Base-by-base conservation (phyloP, 2,888 invertebrate species). In the Punctoribates punctum region DNA sequence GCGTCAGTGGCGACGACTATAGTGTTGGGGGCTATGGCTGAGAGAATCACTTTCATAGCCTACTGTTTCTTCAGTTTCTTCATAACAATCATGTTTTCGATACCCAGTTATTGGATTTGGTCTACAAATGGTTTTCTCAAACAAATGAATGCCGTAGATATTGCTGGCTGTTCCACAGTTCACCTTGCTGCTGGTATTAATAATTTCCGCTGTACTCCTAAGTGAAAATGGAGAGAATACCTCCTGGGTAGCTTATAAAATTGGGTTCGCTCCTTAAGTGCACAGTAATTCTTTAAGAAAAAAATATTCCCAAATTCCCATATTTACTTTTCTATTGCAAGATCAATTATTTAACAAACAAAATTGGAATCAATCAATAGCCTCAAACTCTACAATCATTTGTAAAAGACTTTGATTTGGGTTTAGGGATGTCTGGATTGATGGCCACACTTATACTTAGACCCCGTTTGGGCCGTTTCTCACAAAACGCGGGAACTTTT, bases 21-120 rank as follows among this genome's bases (percentile, higher is more conserved):
- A 77, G 94, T 94, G 0, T 93, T 93, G 81, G 96, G 96, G 0
- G 94, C 95, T 6, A 94, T 96, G 93, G 94, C 95, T 0, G 96
- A 96, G 84, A 88, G 94, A 91, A 82, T 82, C 25, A 81, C 81
- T 73, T 79, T 96, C 84, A 90, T 91, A 82, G 94, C 95, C 0
- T 96, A 96, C 83, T 94, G 94, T 81, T 79, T 95, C 23, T 95
- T 94, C 84, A 94, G 94, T 0, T 88, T 93, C 74, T 83, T 94
- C 25, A 96, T 96, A 82, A 95, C 95, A 0, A 86, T 91, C 2
- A 91, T 95, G 11, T 96, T 95, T 85, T 94, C 95, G 82, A 88
- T 96, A 78, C 95, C 96, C 0, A 95, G 95, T 0, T 82, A 82
- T 74, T 83, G 83, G 83, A 79, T 82, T 6, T 83, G 83, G 82